Conservation (phyloP, 2,113 vertebrate genomes). For the Cinclus mexicanus region DNA sequence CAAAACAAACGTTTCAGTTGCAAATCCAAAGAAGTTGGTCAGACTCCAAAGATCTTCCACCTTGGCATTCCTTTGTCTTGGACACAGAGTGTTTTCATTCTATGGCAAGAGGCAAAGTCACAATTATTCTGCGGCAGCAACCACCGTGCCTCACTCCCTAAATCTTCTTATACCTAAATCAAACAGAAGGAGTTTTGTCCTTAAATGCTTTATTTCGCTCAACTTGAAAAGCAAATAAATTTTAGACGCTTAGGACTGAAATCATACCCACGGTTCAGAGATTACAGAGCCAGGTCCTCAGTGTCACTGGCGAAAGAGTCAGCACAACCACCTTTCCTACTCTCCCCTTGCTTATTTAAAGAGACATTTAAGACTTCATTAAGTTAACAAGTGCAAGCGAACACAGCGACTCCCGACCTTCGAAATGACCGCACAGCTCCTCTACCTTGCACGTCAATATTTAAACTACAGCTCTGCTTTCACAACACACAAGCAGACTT, state of each 20-base stretch:
- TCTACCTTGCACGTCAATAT: background rate
- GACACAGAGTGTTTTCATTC: slow-evolving; percentile 86
- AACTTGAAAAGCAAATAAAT: background rate
- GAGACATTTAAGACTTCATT: background rate
- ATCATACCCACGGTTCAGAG: background rate
- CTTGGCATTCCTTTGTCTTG: slow-evolving; percentile 88
- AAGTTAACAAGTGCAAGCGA: background rate
- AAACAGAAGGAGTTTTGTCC: fast-evolving
- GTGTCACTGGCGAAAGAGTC: background rate
- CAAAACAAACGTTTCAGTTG: slow-evolving; percentile 93
- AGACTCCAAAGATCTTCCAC: slow-evolving; percentile 96
- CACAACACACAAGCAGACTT: background rate
- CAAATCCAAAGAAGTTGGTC: slow-evolving; percentile 93
- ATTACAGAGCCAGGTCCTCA: background rate
- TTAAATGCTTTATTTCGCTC: background rate
- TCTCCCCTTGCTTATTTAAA: background rate
- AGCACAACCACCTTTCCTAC: background rate
- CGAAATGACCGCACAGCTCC: background rate
- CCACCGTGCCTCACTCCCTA: background rate
- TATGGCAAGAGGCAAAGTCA: slow-evolving; percentile 43
- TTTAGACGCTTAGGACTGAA: background rate
- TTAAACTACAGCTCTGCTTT: background rate
- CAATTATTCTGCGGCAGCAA: background rate
- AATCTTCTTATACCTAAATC: background rate
- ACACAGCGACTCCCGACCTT: background rate